A percentile compares a stretch with the other conserved stretches of the same genome.
phyloP scores from a whole-genome alignment of 2,888 invertebrate species.

The Tinea pellionella region DNA sequence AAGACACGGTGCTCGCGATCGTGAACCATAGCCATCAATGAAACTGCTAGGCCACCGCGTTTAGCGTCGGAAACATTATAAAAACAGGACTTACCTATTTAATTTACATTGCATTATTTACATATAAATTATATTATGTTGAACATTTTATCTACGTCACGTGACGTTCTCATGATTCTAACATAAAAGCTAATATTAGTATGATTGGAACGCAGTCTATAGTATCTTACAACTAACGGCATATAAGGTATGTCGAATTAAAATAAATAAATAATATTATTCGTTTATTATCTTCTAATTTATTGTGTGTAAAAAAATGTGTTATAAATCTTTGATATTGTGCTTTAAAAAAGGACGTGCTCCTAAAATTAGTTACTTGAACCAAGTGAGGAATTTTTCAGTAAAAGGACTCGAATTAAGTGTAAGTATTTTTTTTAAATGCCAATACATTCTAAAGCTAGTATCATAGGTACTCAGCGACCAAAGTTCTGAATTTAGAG shows the following conservation, averaged over 20 bases:
- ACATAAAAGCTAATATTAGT: neutral
- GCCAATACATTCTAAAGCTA: too few species aligned
- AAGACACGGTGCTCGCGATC: too few species aligned
- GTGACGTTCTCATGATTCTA: neutral
- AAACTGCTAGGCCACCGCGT: too few species aligned
- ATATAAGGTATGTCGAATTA: neutral
- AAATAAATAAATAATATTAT: neutral
- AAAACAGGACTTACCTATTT: too few species aligned
- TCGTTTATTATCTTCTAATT: neutral
- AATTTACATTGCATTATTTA: neutral
- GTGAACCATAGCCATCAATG: too few species aligned
- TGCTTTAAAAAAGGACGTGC: constrained; percentile 20
- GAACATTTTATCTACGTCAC: neutral
- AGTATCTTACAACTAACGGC: neutral
- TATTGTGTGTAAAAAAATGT: constrained; percentile 26
- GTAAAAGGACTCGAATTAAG: constrained; percentile 31
- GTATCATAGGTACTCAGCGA: too few species aligned
- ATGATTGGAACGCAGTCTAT: neutral
- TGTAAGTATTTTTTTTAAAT: constrained; percentile 40
- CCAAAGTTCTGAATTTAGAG: too few species aligned
- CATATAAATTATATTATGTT: neutral
- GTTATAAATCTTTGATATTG: constrained; percentile 34
- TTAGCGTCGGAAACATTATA: too few species aligned
- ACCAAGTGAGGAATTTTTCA: constrained; percentile 33
- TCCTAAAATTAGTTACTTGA: neutral